A percentile compares a stretch with the other conserved stretches of the same genome.
Evolutionary conservation across 2,797 vertebrate genomes (phyloP).

Genomic region (Myotis myotis): DNA sequence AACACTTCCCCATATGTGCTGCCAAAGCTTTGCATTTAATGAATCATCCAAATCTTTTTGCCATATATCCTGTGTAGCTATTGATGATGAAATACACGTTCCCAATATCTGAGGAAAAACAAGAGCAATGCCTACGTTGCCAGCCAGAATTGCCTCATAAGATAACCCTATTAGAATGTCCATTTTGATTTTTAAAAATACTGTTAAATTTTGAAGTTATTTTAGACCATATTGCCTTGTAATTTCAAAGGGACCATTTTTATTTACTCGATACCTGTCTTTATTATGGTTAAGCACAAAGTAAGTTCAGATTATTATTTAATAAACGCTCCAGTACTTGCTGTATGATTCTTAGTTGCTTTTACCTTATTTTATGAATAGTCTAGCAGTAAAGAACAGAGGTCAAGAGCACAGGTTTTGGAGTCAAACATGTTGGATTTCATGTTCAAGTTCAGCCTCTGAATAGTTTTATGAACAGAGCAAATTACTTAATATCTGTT

Average conservation of each 20-base stretch:
- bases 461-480: not conserved
- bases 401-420: not conserved
- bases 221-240: not conserved
- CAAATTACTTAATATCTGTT: not conserved
- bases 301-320: not conserved
- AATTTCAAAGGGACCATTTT: not conserved
- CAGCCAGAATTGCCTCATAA: not conserved
- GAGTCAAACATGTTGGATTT: not conserved
- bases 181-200: conserved; percentile 21
- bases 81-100: conserved; percentile 41
- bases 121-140: not conserved
- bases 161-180: conserved; percentile 33
- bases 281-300: not conserved
- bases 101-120: conserved; percentile 22
- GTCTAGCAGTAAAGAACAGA: not conserved
- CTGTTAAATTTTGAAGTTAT: not conserved
- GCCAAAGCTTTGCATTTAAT: conserved; percentile 72
- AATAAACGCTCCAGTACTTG: not conserved
- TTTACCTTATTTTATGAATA: not conserved
- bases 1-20: conserved; percentile 71
- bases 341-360: not conserved
- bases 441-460: not conserved
- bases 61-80: conserved; percentile 53
- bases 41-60: conserved; percentile 66
- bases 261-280: not conserved